phyloP scores from a whole-genome alignment of 2,888 invertebrate genomes.

The Pollenia angustigena region DNA sequence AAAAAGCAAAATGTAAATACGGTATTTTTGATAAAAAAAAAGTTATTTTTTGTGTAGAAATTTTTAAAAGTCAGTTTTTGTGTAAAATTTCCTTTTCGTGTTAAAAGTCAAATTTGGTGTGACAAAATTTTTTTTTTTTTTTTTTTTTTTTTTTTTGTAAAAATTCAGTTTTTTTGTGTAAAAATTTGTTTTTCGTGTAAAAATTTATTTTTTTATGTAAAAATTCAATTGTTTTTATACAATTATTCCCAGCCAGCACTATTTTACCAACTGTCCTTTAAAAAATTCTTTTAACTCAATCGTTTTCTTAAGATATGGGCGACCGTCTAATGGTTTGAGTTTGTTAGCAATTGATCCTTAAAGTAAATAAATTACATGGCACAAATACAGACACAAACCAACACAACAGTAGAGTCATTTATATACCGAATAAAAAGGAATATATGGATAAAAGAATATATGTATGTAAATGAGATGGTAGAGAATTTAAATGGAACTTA shows the following conservation, averaged over 20 bases:
- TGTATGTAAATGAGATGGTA: conserved; percentile 5
- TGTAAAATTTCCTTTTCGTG: too few species aligned
- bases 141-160: too few species aligned
- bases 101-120: too few species aligned
- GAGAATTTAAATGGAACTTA: neutral
- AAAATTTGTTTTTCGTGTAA: too few species aligned
- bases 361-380: conserved; percentile 62
- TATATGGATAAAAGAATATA: conserved; percentile 25
- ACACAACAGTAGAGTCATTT: conserved; percentile 2
- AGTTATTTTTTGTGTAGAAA: too few species aligned
- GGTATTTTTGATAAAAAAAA: too few species aligned
- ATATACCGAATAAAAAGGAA: neutral
- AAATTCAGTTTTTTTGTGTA: too few species aligned
- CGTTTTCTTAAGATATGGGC: conserved; percentile 6
- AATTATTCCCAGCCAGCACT: neutral
- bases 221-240: too few species aligned
- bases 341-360: conserved; percentile 65
- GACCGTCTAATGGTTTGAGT: conserved; percentile 15
- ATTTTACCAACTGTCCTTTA: neutral
- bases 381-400: conserved; percentile 15
- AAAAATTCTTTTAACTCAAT: conserved; percentile 10
- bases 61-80: too few species aligned
- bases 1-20: too few species aligned
- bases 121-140: too few species aligned
- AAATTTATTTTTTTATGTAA: too few species aligned